These are phyloP conservation scores for Coregonus sp. DNA, from an alignment of 2,797 vertebrate species.

Conservation along the genomic window DNA sequence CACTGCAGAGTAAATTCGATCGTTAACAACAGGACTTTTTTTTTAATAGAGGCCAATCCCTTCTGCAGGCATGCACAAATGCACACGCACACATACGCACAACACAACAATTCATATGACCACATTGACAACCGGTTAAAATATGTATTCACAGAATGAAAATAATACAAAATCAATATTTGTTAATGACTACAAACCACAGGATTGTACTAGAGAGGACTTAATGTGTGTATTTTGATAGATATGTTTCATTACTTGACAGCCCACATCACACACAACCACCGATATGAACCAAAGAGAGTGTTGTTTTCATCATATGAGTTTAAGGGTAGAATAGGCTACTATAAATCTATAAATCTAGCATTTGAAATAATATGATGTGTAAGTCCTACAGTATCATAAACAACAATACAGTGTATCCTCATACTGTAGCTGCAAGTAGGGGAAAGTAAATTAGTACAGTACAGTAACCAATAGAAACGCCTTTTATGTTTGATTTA, in stretches of 20 bases:
- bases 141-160: conserved; percentile 3
- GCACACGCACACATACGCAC: background rate
- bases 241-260: conserved; percentile 9
- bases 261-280: background rate
- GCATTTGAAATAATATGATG: background rate
- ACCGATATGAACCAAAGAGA: background rate
- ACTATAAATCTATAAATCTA: background rate
- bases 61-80: conserved; percentile 3
- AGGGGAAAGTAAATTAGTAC: background rate
- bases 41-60: conserved; percentile 3
- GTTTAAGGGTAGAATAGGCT: background rate
- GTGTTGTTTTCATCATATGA: background rate
- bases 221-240: background rate
- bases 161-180: conserved; percentile 4
- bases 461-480: too few species aligned
- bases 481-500: background rate
- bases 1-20: conserved; percentile 12
- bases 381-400: background rate
- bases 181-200: background rate
- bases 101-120: background rate
- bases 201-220: background rate
- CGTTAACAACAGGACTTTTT: conserved; percentile 13
- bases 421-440: background rate
- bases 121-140: background rate
- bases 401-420: background rate